phyloP scores from a whole-genome alignment of 1,140 invertebrate species.

The Yoshiicerus persimilis region DNA sequence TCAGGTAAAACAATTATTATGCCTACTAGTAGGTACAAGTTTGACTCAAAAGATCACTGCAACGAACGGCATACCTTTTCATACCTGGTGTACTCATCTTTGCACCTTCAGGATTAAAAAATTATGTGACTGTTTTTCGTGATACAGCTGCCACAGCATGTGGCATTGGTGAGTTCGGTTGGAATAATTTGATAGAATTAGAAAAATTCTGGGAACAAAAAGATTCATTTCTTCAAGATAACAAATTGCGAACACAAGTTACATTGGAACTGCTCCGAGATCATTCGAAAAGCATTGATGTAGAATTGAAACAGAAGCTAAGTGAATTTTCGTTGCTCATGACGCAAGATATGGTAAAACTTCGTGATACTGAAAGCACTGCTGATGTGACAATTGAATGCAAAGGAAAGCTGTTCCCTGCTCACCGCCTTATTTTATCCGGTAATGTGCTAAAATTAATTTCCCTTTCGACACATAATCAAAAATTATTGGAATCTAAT shows the following conservation, averaged over 20 bases:
- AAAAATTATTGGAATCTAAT: not conserved
- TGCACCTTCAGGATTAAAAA: no score
- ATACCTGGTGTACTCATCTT: no score
- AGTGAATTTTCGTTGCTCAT: not conserved
- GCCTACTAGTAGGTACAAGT: not conserved
- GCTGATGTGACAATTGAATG: not conserved
- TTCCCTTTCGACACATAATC: not conserved
- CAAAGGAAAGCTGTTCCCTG: constrained; percentile 8
- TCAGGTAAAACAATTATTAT: not conserved
- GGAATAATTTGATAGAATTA: not conserved
- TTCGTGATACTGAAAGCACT: not conserved
- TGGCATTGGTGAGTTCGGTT: not conserved
- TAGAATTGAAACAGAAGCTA: not conserved
- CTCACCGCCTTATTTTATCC: not conserved
- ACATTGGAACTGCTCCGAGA: not conserved
- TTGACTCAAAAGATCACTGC: no score
- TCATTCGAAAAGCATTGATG: not conserved
- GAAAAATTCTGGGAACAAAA: not conserved
- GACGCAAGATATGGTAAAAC: not conserved
- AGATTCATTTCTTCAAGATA: not conserved
- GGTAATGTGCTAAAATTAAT: not conserved
- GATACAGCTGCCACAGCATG: not conserved
- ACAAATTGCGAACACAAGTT: not conserved
- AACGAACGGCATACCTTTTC: no score
- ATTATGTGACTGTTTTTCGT: not conserved